Base-by-base conservation (phyloP, 2,113 vertebrate species). In the Urocynchramus pylzowi region DNA sequence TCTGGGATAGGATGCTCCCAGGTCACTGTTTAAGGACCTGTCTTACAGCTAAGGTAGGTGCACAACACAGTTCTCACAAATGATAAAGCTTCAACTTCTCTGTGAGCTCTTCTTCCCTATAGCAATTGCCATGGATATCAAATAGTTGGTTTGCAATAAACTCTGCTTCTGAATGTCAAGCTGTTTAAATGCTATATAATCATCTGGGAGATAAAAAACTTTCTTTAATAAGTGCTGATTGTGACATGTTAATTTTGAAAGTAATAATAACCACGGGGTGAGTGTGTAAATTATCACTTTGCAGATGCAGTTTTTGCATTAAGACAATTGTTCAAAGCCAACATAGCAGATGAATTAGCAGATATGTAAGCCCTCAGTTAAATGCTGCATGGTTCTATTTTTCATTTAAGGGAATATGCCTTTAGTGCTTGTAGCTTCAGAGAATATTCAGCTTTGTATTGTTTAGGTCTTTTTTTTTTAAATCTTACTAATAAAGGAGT, bases 401-500 rank as follows among this genome's bases (percentile, higher is more conserved):
- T 85, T 84, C 0, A 0, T 63, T 84, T 19, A 49, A 68, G 44
- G 22, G 82, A 87, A 90, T 86, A 69, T 28, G 60, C 31, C 96
- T 97, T 91, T 94, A 89, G 52, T 95, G 79, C 84, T 92, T 90
- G 37, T 87, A 91, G 63, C 71, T 91, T 65, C 78, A 75, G 85
- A 96, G 86, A 96, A 93, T 89, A 92, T 89, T 97, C 89, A 93
- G 95, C 13, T 83, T 82, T 63, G 53, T 45, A 41, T 88, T 81
- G 14, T 28, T 86, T 56, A 35, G 28, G 17, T 23, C 17, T 24
- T 16, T n/a, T 24, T 93, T 94, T 93, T 95, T 92, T 1, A 1
- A 54, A 81, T 97, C 70, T 97, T 77, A 35, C 65, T 96, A 97
- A 96, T 97, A 97, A 97, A 97, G 74, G 81, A 97, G 78, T 97